phyloP scores from a whole-genome alignment of 2,797 vertebrate genomes.

The Neosilurus hyrtlii region DNA sequence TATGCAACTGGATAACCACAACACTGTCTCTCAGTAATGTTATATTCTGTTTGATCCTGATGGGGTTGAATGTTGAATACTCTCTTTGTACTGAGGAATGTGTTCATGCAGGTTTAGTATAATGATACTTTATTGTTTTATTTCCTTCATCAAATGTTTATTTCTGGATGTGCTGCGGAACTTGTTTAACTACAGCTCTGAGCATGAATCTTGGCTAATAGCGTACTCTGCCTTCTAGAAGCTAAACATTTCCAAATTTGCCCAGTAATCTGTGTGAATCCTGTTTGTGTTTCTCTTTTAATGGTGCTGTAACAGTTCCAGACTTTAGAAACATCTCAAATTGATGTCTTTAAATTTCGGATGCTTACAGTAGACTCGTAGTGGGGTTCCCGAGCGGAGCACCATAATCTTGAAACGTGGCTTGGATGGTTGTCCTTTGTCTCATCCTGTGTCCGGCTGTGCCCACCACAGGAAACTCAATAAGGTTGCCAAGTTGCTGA shows the following conservation, averaged over 20 bases:
- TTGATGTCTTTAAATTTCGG: not conserved
- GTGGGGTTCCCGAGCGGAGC: too few relatives aligned
- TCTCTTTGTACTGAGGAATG: conserved; percentile 20
- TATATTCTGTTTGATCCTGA: conserved; percentile 1
- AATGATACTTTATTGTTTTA: conserved; percentile 14
- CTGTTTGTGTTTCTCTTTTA: not conserved
- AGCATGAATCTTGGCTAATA: not conserved
- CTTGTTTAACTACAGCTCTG: not conserved
- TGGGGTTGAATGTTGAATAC: conserved; percentile 1
- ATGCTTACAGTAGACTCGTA: not conserved
- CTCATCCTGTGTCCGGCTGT: too few relatives aligned
- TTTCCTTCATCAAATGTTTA: not conserved
- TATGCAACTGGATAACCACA: conserved; percentile 22
- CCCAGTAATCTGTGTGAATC: not conserved
- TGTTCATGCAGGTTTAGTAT: conserved; percentile 13
- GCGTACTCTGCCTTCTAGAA: not conserved
- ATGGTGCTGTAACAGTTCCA: not conserved
- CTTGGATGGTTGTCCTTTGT: too few relatives aligned
- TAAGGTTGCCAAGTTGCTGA: too few relatives aligned
- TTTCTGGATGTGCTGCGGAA: not conserved
- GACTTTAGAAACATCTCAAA: not conserved
- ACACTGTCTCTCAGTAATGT: conserved; percentile 12
- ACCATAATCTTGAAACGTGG: too few relatives aligned
- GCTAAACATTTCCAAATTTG: not conserved
- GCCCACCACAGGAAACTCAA: too few relatives aligned